Percentiles rank a stretch among this genome's conserved stretches.
Evolutionary conservation across 2,797 vertebrate species (phyloP).

Genomic region (Rhinogobio ventralis): DNA sequence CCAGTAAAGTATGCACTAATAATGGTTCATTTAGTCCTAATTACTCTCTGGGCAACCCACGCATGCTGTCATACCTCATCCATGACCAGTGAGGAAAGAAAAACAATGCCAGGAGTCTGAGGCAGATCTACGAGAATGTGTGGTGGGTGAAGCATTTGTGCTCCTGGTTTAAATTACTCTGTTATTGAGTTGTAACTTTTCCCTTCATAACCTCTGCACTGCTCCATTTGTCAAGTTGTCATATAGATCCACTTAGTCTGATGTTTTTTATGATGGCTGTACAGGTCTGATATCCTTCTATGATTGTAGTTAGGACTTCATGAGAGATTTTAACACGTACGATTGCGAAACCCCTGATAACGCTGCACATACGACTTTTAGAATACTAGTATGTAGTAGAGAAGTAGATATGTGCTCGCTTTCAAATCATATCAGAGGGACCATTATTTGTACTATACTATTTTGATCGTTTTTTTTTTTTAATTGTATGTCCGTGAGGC

Average conservation of each 20-base stretch:
- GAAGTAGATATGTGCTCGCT: neutral
- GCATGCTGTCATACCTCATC: slow-evolving; percentile 4
- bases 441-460: neutral
- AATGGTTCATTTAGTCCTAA: slow-evolving; percentile 27
- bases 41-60: slow-evolving; percentile 8
- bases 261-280: neutral
- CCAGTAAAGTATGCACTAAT: neutral
- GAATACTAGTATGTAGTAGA: neutral
- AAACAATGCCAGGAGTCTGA: neutral
- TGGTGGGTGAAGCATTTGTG: neutral
- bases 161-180: slow-evolving; percentile 7
- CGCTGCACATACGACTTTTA: neutral
- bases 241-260: neutral
- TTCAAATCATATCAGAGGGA: neutral
- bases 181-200: slow-evolving; percentile 28
- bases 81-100: slow-evolving; percentile 11
- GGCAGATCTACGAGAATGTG: neutral
- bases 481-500: neutral
- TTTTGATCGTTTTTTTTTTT: neutral
- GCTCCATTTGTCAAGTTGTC: slow-evolving; percentile 16
- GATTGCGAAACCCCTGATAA: neutral
- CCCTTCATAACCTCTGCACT: neutral
- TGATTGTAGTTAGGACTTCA: neutral
- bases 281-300: neutral
- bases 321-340: slow-evolving; percentile 6